phyloP scores from a whole-genome alignment of 2,888 invertebrate genomes.

The Lasioglossum figueresi region DNA sequence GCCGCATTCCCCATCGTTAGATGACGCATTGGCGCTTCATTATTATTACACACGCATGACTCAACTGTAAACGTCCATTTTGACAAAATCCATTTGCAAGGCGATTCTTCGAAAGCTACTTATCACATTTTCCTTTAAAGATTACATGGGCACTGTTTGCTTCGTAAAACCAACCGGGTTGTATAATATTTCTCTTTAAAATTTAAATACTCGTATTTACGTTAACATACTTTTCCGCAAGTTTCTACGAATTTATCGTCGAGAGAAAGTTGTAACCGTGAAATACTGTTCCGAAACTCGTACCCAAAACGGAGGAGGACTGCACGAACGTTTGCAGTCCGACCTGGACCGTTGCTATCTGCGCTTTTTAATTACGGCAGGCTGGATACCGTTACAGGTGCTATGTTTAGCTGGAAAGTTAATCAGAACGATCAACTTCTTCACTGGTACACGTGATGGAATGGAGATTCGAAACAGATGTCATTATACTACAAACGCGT shows the following conservation, averaged over 20 bases:
- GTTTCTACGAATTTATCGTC: background rate
- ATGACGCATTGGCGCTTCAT: background rate
- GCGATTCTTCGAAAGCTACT: background rate
- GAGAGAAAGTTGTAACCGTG: background rate
- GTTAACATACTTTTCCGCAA: background rate
- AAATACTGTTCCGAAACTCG: background rate
- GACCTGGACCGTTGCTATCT: background rate
- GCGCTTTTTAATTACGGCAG: background rate
- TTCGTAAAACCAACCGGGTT: background rate
- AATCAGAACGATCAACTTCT: conserved; percentile 18
- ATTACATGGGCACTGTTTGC: background rate
- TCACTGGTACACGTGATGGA: conserved; percentile 16
- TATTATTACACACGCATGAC: background rate
- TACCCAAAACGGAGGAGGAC: background rate
- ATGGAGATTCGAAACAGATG: conserved; percentile 61
- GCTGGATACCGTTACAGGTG: conserved; percentile 7
- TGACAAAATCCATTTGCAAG: background rate
- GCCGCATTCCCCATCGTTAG: background rate
- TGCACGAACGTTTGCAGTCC: background rate
- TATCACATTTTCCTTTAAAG: background rate
- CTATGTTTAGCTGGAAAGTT: conserved; percentile 44
- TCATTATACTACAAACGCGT: conserved; percentile 37
- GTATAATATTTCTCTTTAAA: background rate
- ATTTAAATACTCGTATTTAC: background rate
- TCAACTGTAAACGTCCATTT: background rate